phyloP scores from a whole-genome alignment of 1,140 invertebrate genomes.

The Drosophila busckii region DNA sequence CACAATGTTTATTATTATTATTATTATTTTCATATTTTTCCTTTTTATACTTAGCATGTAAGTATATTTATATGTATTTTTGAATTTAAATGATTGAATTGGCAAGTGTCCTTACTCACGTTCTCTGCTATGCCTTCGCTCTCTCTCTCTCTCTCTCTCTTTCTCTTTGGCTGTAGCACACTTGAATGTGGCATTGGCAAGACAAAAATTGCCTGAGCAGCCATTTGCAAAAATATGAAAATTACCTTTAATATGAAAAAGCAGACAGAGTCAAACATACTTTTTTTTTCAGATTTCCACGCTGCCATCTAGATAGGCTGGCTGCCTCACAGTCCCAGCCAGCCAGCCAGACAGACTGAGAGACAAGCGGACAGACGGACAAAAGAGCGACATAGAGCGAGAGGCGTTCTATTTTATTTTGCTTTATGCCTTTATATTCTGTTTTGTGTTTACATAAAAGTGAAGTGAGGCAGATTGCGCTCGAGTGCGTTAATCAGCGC shows the following conservation, averaged over 20 bases:
- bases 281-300: slow-evolving; percentile 26
- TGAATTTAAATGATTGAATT: slow-evolving; percentile 73
- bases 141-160: too few species aligned
- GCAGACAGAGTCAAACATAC: slow-evolving; percentile 45
- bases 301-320: slow-evolving; percentile 32
- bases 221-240: slow-evolving; percentile 71
- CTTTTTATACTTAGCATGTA: slow-evolving; percentile 4
- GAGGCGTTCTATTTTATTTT: slow-evolving; percentile 67
- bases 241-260: slow-evolving; percentile 69
- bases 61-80: slow-evolving; percentile 63
- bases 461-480: slow-evolving; percentile 74
- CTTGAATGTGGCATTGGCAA: too few species aligned
- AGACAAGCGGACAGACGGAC: slow-evolving; percentile 10
- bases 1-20: slow-evolving; percentile 3
- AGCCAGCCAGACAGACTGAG: slow-evolving; percentile 23
- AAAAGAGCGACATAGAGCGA: slow-evolving; percentile 16
- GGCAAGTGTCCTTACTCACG: slow-evolving; percentile 21
- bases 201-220: slow-evolving; percentile 15
- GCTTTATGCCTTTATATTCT: slow-evolving; percentile 67
- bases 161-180: too few species aligned
- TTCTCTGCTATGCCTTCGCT: too few species aligned
- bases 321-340: slow-evolving; percentile 1
- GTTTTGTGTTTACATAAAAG: slow-evolving; percentile 76
- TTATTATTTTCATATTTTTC: slow-evolving; percentile 28
- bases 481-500: slow-evolving; percentile 75